Base-by-base conservation (phyloP, 2,888 invertebrate genomes). In the Matsumyia berberina region DNA sequence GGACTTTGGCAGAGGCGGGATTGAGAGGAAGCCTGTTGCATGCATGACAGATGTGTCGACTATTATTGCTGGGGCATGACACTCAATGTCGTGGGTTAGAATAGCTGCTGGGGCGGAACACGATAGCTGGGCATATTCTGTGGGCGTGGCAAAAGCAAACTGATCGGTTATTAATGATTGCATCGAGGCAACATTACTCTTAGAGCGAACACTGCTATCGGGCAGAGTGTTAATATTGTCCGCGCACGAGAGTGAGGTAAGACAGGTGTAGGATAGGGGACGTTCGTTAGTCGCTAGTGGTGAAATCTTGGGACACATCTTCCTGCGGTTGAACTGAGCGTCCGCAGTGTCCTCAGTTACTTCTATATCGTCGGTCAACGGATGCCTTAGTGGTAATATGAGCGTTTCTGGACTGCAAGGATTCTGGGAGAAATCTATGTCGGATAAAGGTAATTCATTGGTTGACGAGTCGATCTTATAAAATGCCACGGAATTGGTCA, bases 371-470 rank as follows among this genome's bases (percentile, higher is more conserved):
- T 74, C 66, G 51, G 64, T 35, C 74, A 79, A 42, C 12, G 66
- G 60, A 66, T 76, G 74, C 35, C 67, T 86, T 24, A 60, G 62
- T 57, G 66, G 57, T 15, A 57, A 33, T n/a, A 17, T 77, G n/a
- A 86, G 55, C 35, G 74, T 73, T 86, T 90, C 90, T 19, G 91
- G 91, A 70, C 90, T 90, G 77, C 90, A 88, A 35, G 90, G 91
- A 82, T 89, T 90, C 81, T 88, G 80, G 17, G 90, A 90, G 86
- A 93, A 93, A 89, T 93, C 92, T 89, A 94, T 92, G 86, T 93
- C 94, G 78, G 94, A 94, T 88, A 95, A 91, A 74, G 95, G 95
- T 88, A 95, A 91, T 91, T 95, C 95, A 92, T 95, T 95, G 86
- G 94, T 94, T n/a, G 94, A 93, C 66, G 94, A 94, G 89, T 93